Conservation (phyloP, 2,888 invertebrate genomes). For the Holacanthella duospinosa region DNA sequence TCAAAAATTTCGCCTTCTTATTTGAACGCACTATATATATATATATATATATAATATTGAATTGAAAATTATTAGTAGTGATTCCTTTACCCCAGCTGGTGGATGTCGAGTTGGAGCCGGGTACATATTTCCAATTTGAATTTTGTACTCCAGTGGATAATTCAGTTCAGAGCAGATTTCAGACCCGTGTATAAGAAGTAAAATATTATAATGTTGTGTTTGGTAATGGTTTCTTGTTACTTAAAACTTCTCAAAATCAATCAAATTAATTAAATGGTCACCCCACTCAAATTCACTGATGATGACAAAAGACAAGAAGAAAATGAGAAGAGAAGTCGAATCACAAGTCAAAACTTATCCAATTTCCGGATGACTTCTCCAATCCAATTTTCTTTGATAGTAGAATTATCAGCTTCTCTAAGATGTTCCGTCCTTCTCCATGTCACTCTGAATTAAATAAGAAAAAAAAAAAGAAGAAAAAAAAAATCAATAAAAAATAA, state of each 20-base stretch:
- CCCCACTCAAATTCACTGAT: neutral
- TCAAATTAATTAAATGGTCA: neutral
- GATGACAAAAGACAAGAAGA: neutral
- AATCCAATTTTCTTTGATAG: neutral
- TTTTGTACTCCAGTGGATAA: too few relatives aligned
- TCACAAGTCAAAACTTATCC: neutral
- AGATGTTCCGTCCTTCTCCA: neutral
- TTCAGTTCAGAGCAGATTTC: too few relatives aligned
- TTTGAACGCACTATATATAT: too few relatives aligned
- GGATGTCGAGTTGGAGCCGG: slow-evolving; percentile 66
- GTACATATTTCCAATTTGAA: slow-evolving; percentile 49
- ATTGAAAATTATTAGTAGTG: slow-evolving; percentile 40
- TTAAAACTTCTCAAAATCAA: neutral
- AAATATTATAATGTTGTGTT: too few relatives aligned
- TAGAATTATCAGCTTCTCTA: neutral
- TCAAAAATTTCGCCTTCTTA: too few relatives aligned
- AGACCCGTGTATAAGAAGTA: too few relatives aligned
- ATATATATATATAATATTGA: too few relatives aligned
- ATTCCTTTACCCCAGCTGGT: slow-evolving; percentile 62
- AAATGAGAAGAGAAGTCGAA: neutral
- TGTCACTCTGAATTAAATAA: neutral
- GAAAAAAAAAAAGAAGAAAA: too few relatives aligned
- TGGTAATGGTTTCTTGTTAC: too few relatives aligned
- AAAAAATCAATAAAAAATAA: too few relatives aligned
- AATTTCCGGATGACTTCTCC: neutral